Evolutionary conservation across 1,140 invertebrate species (phyloP).

Genomic region (Heliconius hermathena): DNA sequence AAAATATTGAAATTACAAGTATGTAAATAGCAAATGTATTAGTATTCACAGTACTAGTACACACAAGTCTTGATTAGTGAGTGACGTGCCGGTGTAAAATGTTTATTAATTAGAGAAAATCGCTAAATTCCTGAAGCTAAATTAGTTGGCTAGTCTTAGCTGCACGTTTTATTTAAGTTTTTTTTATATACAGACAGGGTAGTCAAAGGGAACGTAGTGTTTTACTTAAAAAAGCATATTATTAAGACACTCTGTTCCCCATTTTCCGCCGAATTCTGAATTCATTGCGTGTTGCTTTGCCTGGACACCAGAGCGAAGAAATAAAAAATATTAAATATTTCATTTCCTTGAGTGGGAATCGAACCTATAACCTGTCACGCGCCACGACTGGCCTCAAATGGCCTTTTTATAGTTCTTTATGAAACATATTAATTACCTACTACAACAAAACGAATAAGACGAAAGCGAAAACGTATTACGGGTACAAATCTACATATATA

Average conservation of each 20-base stretch:
- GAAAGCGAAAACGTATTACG: conserved; percentile 7
- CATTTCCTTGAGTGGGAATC: no score
- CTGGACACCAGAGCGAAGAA: no score
- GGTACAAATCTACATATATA: neutral
- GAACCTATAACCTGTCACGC: no score
- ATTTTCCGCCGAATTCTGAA: no score
- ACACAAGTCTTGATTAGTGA: neutral
- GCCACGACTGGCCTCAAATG: no score
- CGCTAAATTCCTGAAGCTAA: neutral
- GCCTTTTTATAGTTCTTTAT: neutral
- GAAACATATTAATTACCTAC: neutral
- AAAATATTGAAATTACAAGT: neutral
- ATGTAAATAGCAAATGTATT: neutral
- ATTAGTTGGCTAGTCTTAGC: neutral
- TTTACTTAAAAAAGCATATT: no score
- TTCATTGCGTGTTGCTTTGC: no score
- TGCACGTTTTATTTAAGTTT: neutral
- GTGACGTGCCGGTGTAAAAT: conserved; percentile 4
- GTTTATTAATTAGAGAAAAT: conserved; percentile 10
- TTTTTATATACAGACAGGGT: no score
- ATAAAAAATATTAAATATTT: no score
- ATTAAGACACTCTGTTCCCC: no score
- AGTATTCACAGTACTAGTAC: neutral
- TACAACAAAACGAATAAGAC: neutral
- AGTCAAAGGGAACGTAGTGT: no score